Base-by-base conservation (phyloP, 1,140 invertebrate species). In the Penaeus vannamei region DNA sequence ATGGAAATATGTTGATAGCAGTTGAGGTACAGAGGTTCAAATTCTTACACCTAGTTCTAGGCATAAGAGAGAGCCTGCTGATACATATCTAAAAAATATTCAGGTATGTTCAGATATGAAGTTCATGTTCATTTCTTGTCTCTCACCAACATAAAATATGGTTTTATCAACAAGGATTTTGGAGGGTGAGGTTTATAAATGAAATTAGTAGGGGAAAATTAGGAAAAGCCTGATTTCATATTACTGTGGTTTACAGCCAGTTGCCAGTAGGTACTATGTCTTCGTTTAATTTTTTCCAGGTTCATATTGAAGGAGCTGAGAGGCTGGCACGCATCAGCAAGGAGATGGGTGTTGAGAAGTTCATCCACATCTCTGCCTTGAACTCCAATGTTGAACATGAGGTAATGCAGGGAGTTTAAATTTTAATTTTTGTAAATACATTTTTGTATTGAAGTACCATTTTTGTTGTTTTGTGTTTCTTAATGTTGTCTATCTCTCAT, bases 311-410 rank as follows among this genome's bases (percentile, higher is more conserved):
- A 79, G 96, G 96, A 42, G 95, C 97, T 1, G 93, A 95, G 61
- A 94, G 93, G 32, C 93, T 98, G 91, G 97, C 97, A 36, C 95
- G 95, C 92, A 94, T 97, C 82, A 95, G 95, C 90, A 95, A 95
- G 81, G 95, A 98, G 93, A 93, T 93, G 92, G 97, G 97, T 59
- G 96, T 98, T 14, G 95, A 98, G 91, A 95, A 95, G 90, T 95
- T 98, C 7, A 96, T 98, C 92, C 97, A 98, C 92, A 91, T 98
- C 0, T 98, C 97, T 1, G 94, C 95, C 76, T 92, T 98, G 29
- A 97, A 97, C 94, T 95, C 94, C 60, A 93, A 93, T 79, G 93
- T 95, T 66, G 92, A 96, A 88, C 96, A 96, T 20, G 92, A 94
- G 92, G 95, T 95, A 92, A 91, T 94, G 90, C 94, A 32, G 12